Evolutionary conservation across 2,888 invertebrate genomes (phyloP), one percentile per base, ranked within the genome.

Genomic region (Meandrusa payeni): DNA sequence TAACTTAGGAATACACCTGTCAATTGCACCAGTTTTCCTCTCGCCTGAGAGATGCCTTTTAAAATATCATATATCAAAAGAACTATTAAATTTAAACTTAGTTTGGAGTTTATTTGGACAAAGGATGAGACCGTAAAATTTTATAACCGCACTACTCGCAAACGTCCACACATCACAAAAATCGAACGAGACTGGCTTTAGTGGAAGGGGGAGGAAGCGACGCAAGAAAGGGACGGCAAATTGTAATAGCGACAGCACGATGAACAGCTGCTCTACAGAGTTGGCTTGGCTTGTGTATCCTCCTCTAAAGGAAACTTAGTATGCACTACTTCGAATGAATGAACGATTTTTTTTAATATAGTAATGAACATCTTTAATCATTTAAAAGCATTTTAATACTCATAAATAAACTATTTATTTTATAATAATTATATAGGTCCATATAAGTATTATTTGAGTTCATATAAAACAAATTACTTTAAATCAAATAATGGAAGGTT

Each of bases 161-260:
- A 47, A 47, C 83, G 76, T 75, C 83, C 74, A 50, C 73, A 58
- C 79, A 50, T 65, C 61, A 71, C 71, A 61, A 65, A 64, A 76
- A 83, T 81, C 81, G 83, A 87, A 75, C 86, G 85, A 80, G 78
- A 88, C 87, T 87, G 83, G 73, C 63, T 51, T 55, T 49, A 53
- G 43, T 49, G 57, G 51, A 51, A 62, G 66, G 58, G 56, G 61
- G 55, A 59, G 61, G 60, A 59, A 57, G 50, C 49, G 51, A 50
- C 57, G 55, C 51, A 51, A 57, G 64, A 57, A 61, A 52, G 63
- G 80, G 78, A 81, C 41, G 57, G 66, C 61, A 58, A 68, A 70
- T 64, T 74, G 76, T 71, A 76, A 81, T 80, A 80, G 80, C 79
- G 76, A 63, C 72, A 69, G 69, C 69, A 73, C 75, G 65, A 59